Percentiles rank a stretch among this genome's conserved stretches.
These are phyloP conservation scores for Brachionus rotundiformis DNA, from an alignment of 1,140 invertebrate species.

Conservation along the genomic window DNA sequence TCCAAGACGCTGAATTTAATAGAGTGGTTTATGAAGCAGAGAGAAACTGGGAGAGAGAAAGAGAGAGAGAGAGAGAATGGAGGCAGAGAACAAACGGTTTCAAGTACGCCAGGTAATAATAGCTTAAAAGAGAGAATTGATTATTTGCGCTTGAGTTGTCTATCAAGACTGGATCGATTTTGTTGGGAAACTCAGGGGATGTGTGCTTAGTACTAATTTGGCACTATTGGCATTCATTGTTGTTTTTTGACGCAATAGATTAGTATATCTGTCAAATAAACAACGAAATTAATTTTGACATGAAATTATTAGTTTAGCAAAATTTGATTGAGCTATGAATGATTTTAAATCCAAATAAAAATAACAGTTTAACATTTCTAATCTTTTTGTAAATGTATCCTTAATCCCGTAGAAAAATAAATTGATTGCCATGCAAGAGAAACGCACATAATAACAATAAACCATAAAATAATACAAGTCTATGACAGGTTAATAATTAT, in stretches of 20 bases:
- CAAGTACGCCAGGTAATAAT: background rate
- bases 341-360: constrained; percentile 37
- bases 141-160: constrained; percentile 23
- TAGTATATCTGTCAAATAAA: constrained; percentile 49
- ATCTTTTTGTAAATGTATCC: constrained; percentile 50
- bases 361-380: constrained; percentile 50
- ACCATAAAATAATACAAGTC: constrained; percentile 38
- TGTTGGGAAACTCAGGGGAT: background rate
- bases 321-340: constrained; percentile 25
- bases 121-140: background rate
- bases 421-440: constrained; percentile 49
- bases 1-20: constrained; percentile 10
- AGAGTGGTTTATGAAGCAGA: background rate
- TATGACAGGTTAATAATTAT: constrained; percentile 51
- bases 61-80: background rate
- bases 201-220: background rate
- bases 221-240: constrained; percentile 9
- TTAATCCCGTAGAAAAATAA: constrained; percentile 46
- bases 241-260: constrained; percentile 43
- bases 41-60: background rate
- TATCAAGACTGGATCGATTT: background rate
- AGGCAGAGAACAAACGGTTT: constrained; percentile 17
- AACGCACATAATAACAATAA: constrained; percentile 29
- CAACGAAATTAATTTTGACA: constrained; percentile 45
- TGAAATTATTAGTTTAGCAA: constrained; percentile 17